phyloP scores from a whole-genome alignment of 2,797 vertebrate genomes.

The Morus bassanus region DNA sequence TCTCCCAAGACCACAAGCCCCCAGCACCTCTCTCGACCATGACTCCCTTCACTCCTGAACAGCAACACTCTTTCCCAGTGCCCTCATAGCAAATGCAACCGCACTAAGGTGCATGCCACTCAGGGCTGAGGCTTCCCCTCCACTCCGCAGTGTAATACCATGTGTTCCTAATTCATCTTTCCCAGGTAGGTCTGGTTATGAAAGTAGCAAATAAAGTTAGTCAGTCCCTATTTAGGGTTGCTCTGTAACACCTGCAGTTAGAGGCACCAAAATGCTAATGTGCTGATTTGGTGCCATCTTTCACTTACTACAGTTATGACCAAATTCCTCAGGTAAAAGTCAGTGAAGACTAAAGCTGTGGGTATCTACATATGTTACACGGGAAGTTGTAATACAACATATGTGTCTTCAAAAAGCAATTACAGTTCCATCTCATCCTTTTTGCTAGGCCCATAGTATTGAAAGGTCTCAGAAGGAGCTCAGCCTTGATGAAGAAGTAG shows the following conservation, averaged over 20 bases:
- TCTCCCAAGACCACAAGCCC: not conserved
- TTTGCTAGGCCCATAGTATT: not conserved
- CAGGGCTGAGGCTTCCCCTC: not conserved
- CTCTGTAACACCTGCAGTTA: not conserved
- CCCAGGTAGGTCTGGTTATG: not conserved
- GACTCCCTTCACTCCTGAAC: not conserved
- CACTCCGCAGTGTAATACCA: not conserved
- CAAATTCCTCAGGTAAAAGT: not conserved
- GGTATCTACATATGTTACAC: not conserved
- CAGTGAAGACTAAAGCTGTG: not conserved
- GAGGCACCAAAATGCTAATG: not conserved
- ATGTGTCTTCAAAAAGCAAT: not conserved
- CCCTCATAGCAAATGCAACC: not conserved
- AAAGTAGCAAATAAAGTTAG: not conserved
- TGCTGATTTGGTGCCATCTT: not conserved
- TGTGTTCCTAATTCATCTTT: not conserved
- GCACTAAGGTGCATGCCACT: not conserved
- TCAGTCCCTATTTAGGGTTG: not conserved
- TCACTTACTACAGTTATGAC: not conserved
- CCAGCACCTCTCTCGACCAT: rapidly evolving
- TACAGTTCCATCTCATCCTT: not conserved
- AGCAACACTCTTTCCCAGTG: not conserved
- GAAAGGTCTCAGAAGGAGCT: not conserved
- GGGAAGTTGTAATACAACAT: not conserved
- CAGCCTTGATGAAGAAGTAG: not conserved